These are phyloP conservation scores for Spermophilus dauricus DNA, from an alignment of 2,113 vertebrate species.

Conservation along the genomic window DNA sequence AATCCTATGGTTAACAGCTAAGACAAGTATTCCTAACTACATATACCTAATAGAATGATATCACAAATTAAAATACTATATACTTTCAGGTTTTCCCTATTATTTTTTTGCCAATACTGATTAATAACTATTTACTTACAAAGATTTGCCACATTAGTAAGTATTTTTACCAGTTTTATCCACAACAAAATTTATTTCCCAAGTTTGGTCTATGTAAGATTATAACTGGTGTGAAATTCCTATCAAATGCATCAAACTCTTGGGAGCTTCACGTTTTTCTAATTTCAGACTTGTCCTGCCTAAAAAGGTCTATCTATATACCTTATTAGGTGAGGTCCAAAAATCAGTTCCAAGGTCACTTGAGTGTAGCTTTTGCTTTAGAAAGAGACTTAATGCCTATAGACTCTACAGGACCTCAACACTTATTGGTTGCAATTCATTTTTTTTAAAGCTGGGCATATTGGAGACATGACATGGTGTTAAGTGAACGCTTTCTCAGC, in stretches of 20 bases:
- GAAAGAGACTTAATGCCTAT: constrained; percentile 40
- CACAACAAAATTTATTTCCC: not conserved
- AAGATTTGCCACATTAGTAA: not conserved
- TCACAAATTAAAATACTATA: constrained; percentile 20
- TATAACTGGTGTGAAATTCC: constrained; percentile 21
- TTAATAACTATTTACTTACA: constrained; percentile 40
- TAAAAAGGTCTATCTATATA: not conserved
- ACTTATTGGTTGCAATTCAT: not conserved
- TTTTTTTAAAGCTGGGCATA: constrained; percentile 4
- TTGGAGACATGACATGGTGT: not conserved
- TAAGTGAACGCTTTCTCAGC: constrained; percentile 6
- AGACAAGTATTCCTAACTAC: constrained; percentile 31
- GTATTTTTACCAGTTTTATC: constrained; percentile 49
- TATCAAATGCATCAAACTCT: not conserved
- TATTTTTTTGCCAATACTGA: constrained; percentile 47
- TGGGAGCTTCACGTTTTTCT: not conserved
- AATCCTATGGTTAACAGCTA: not conserved
- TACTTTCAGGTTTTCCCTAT: not conserved
- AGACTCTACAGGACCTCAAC: not conserved
- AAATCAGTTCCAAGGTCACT: not conserved
- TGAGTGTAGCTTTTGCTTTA: constrained; percentile 9
- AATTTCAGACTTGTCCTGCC: constrained; percentile 1
- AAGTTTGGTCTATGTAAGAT: not conserved
- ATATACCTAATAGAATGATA: not conserved
- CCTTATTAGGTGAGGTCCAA: not conserved